phyloP scores from a whole-genome alignment of 2,888 invertebrate species.

The Heteromyza rotundicornis region DNA sequence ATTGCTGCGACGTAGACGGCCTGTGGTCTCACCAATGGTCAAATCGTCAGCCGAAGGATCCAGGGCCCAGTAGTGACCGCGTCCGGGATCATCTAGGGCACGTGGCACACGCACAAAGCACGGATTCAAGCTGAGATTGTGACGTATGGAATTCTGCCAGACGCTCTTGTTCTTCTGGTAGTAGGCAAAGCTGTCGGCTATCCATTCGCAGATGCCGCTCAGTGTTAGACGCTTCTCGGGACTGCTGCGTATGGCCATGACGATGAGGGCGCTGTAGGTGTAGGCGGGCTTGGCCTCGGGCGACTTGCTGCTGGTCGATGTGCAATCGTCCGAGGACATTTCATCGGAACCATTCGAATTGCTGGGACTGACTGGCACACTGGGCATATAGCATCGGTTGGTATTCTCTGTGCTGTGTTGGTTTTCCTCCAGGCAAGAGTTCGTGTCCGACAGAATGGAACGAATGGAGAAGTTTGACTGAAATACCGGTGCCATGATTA shows the following conservation, averaged over 20 bases:
- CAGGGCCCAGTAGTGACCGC: slow-evolving; percentile 99
- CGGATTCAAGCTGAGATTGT: slow-evolving; percentile 75
- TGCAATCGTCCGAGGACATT: slow-evolving; percentile 31
- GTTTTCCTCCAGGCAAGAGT: too few relatives aligned
- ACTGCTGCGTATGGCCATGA: slow-evolving; percentile 96
- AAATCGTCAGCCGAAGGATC: slow-evolving; percentile 95
- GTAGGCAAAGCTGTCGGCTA: slow-evolving; percentile 95
- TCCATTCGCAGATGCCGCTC: slow-evolving; percentile 96
- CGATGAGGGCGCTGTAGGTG: slow-evolving; percentile 97
- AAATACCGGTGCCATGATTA: too few relatives aligned
- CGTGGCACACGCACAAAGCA: slow-evolving; percentile 95
- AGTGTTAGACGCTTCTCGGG: slow-evolving; percentile 89
- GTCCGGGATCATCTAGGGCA: slow-evolving; percentile 96
- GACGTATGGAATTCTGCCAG: slow-evolving; percentile 90
- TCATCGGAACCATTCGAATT: slow-evolving; percentile 36
- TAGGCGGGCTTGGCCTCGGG: slow-evolving; percentile 79
- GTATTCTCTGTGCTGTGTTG: too few relatives aligned
- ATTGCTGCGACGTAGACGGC: slow-evolving; percentile 78
- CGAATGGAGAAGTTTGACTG: too few relatives aligned
- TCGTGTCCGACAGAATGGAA: too few relatives aligned
- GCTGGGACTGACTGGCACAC: slow-evolving; percentile 21
- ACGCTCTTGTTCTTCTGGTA: slow-evolving; percentile 96
- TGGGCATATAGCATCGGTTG: slow-evolving; percentile 11
- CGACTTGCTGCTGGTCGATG: slow-evolving; percentile 18
- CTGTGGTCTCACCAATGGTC: slow-evolving; percentile 95